Evolutionary conservation across 2,888 invertebrate genomes (phyloP).

Genomic region (Philhelius pedissequus): DNA sequence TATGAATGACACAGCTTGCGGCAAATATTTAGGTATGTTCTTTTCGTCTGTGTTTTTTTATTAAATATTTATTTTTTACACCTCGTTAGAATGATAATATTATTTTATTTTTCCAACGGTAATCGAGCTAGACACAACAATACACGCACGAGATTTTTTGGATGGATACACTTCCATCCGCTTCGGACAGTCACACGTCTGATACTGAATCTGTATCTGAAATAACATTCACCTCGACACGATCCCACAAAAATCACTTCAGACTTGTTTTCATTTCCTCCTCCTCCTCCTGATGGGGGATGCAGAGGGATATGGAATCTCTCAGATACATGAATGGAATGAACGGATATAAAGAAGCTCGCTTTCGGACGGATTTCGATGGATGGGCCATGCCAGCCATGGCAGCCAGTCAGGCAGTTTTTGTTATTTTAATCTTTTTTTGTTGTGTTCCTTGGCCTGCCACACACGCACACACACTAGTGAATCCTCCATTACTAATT

Average conservation of each 20-base stretch:
- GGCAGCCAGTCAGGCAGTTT: slow-evolving; percentile 64
- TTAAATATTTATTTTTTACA: slow-evolving; percentile 60
- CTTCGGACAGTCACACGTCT: slow-evolving; percentile 78
- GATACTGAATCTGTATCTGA: slow-evolving; percentile 79
- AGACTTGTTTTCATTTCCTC: slow-evolving; percentile 68
- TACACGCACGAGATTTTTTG: slow-evolving; percentile 45
- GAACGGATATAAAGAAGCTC: neutral
- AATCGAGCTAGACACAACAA: slow-evolving; percentile 52
- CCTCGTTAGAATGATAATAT: slow-evolving; percentile 64
- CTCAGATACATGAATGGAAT: slow-evolving; percentile 51
- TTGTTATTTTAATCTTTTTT: slow-evolving; percentile 44
- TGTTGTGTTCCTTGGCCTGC: neutral
- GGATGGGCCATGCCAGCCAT: slow-evolving; percentile 32
- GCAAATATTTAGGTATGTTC: neutral
- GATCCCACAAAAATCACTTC: slow-evolving; percentile 69
- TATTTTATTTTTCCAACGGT: slow-evolving; percentile 66
- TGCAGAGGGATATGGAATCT: slow-evolving; percentile 47
- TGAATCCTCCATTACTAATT: slow-evolving; percentile 20
- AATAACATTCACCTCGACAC: slow-evolving; percentile 77
- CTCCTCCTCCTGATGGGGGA: slow-evolving; percentile 45
- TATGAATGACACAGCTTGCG: neutral
- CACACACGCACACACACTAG: neutral
- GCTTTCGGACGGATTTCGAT: slow-evolving; percentile 43
- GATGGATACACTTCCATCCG: slow-evolving; percentile 74
- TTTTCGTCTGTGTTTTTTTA: slow-evolving; percentile 18